phyloP scores from a whole-genome alignment of 2,888 invertebrate species.

The Calameuta pallipes region DNA sequence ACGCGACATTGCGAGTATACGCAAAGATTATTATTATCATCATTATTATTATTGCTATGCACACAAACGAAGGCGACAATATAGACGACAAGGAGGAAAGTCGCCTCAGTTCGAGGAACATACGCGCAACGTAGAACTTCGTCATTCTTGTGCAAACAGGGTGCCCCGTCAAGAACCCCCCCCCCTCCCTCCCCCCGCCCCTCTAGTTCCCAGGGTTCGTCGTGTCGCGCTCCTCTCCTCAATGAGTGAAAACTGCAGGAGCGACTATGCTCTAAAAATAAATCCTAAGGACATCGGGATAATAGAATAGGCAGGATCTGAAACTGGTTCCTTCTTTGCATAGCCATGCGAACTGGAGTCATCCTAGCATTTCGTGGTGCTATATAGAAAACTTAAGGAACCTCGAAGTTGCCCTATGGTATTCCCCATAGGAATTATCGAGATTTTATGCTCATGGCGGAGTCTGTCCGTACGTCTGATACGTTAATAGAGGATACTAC shows the following conservation, averaged over 20 bases:
- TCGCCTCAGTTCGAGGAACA: not conserved
- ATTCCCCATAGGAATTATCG: not conserved
- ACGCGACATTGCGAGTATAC: not conserved
- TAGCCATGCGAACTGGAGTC: not conserved
- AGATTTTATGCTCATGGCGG: not conserved
- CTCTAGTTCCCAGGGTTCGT: not conserved
- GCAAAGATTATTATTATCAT: not conserved
- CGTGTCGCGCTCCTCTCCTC: not conserved
- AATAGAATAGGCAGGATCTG: constrained; percentile 35
- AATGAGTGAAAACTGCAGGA: constrained; percentile 1
- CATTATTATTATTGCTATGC: not conserved
- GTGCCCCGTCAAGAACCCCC: not conserved
- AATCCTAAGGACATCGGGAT: constrained; percentile 42
- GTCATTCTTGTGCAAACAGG: not conserved
- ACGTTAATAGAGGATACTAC: not conserved
- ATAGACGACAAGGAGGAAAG: not conserved
- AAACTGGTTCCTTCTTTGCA: not conserved
- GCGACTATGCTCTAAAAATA: constrained; percentile 37
- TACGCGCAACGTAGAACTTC: not conserved
- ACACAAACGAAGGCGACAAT: not conserved
- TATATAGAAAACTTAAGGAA: not conserved
- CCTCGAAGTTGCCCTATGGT: not conserved
- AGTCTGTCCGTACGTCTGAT: not conserved
- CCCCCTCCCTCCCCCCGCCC: too few species aligned
- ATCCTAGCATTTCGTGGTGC: not conserved